These are phyloP conservation scores for Drosophila bunnanda DNA, from an alignment of 2,888 invertebrate genomes.

Conservation along the genomic window DNA sequence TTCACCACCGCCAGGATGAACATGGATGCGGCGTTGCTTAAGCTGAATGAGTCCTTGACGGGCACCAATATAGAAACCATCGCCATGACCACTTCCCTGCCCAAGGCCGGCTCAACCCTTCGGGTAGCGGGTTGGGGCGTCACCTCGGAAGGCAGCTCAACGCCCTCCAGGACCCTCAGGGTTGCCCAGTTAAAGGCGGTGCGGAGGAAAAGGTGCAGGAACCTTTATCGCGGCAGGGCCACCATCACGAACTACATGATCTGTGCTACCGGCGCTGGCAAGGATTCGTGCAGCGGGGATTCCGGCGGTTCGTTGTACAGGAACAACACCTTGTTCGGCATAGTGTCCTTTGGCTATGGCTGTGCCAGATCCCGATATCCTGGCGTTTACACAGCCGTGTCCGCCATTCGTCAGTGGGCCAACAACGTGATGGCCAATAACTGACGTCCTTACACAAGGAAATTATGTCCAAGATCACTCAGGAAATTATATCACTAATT, in stretches of 20 bases:
- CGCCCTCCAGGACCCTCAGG: conserved; percentile 42
- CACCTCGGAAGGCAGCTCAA: conserved; percentile 39
- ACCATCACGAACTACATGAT: conserved; percentile 65
- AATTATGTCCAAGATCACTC: too few relatives aligned
- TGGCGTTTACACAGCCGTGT: conserved; percentile 88
- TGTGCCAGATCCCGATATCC: conserved; percentile 87
- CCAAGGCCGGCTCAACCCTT: conserved; percentile 28
- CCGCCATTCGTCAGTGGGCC: conserved; percentile 27
- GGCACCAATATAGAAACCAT: conserved; percentile 61
- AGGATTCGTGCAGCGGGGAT: conserved; percentile 80
- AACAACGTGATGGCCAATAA: conserved; percentile 29
- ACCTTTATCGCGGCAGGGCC: conserved; percentile 23
- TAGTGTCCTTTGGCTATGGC: conserved; percentile 87
- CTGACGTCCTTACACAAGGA: conserved; percentile 4
- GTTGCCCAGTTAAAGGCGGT: conserved; percentile 35
- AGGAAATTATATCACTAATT: background rate
- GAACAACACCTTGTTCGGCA: conserved; percentile 85
- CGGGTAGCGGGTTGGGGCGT: conserved; percentile 70
- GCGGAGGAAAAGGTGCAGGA: background rate
- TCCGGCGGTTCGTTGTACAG: conserved; percentile 72
- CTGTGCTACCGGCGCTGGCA: conserved; percentile 55
- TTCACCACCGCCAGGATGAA: conserved; percentile 45
- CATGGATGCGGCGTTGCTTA: conserved; percentile 64
- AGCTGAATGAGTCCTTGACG: conserved; percentile 39
- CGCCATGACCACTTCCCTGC: conserved; percentile 24